A percentile compares a stretch with the other conserved stretches of the same genome.
Evolutionary conservation across 2,888 invertebrate species (phyloP).

Genomic region (Microdon myrmicae): DNA sequence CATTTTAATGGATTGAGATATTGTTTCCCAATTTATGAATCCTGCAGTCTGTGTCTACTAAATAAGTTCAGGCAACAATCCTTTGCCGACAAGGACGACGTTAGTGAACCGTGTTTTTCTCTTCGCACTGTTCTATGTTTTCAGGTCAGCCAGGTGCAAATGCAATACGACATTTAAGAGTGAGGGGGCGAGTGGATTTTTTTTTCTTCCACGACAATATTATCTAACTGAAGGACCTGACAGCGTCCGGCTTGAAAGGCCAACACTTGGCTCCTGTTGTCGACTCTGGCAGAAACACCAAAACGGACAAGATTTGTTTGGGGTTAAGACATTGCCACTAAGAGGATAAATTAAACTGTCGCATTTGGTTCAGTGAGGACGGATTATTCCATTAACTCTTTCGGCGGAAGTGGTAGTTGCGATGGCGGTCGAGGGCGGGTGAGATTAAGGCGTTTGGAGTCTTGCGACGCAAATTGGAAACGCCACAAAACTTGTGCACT

Average conservation of each 20-base stretch:
- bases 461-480: slow-evolving; percentile 18
- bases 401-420: background rate
- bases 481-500: slow-evolving; percentile 10
- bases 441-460: background rate
- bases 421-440: background rate
- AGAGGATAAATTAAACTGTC: slow-evolving; percentile 34
- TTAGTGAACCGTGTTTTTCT: slow-evolving; percentile 7
- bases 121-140: background rate
- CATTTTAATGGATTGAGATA: slow-evolving; percentile 38
- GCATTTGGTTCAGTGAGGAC: slow-evolving; percentile 7
- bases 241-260: too few relatives aligned
- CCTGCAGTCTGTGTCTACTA: slow-evolving; percentile 31
- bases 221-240: too few relatives aligned
- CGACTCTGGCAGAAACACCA: too few relatives aligned
- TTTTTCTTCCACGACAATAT: too few relatives aligned
- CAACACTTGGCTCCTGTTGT: too few relatives aligned
- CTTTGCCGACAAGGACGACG: too few relatives aligned
- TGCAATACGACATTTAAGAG: background rate
- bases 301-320: background rate
- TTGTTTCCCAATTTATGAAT: slow-evolving; percentile 48
- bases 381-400: slow-evolving; percentile 22
- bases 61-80: too few relatives aligned
- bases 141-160: slow-evolving; percentile 6
- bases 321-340: slow-evolving; percentile 14
- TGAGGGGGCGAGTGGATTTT: too few relatives aligned